A percentile compares a stretch with the other conserved stretches of the same genome.
Evolutionary conservation across 1,140 invertebrate genomes (phyloP).

Genomic region (Sitodiplosis mosellana): DNA sequence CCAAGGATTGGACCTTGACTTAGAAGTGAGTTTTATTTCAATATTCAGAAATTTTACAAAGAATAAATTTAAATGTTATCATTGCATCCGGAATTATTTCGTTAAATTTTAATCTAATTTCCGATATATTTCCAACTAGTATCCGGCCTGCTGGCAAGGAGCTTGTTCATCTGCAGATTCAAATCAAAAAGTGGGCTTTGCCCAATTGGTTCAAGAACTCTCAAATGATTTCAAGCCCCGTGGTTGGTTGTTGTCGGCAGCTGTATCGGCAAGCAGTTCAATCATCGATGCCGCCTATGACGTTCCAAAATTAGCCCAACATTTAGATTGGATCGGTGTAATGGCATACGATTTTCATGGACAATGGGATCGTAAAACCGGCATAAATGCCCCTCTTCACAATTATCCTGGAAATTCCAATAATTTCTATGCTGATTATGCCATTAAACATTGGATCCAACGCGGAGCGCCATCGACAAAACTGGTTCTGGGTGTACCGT

Average conservation of each 20-base stretch:
- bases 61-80: too few relatives aligned
- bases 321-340: conserved; percentile 73
- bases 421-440: conserved; percentile 34
- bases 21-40: conserved; percentile 40
- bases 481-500: conserved; percentile 41
- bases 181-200: conserved; percentile 58
- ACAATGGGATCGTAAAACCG: conserved; percentile 78
- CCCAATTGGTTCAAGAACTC: conserved; percentile 48
- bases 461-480: conserved; percentile 49
- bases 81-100: background rate
- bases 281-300: conserved; percentile 68
- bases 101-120: background rate
- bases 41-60: too few relatives aligned
- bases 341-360: conserved; percentile 87
- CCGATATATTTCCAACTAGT: conserved; percentile 13
- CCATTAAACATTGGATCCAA: conserved; percentile 66
- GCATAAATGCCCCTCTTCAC: conserved; percentile 71
- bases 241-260: conserved; percentile 54
- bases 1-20: conserved; percentile 74
- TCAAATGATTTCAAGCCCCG: conserved; percentile 46
- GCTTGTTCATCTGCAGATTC: conserved; percentile 57
- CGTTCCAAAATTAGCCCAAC: conserved; percentile 42
- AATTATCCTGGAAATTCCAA: conserved; percentile 31
- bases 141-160: conserved; percentile 53
- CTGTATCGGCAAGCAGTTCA: conserved; percentile 66